Evolutionary conservation across 2,113 vertebrate genomes (phyloP).

Genomic region (Chloropsis hardwickii): DNA sequence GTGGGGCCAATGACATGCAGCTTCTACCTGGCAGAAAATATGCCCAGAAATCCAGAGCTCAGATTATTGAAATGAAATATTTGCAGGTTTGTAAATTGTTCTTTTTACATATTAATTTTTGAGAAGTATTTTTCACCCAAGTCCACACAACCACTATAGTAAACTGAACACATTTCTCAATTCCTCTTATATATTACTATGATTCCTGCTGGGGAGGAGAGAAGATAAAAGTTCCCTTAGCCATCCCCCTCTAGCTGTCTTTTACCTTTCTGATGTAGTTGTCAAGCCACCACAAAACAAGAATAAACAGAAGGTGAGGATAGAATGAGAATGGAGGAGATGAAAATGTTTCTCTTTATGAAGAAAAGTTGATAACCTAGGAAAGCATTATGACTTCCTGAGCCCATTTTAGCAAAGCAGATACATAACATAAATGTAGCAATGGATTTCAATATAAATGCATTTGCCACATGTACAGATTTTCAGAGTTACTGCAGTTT

Average conservation of each 20-base stretch:
- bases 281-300: neutral
- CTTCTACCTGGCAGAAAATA: neutral
- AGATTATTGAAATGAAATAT: neutral
- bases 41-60: neutral
- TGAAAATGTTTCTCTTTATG: neutral
- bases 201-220: rapidly evolving
- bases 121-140: neutral
- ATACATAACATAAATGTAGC: neutral
- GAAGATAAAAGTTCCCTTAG: neutral
- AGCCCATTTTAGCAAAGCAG: neutral
- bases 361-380: neutral
- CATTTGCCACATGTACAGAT: neutral
- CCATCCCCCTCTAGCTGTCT: neutral
- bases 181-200: neutral
- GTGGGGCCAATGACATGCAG: neutral
- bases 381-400: neutral
- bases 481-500: neutral
- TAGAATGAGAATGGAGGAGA: neutral
- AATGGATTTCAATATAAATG: neutral
- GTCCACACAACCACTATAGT: neutral
- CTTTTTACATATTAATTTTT: neutral
- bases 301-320: neutral
- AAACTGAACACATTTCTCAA: neutral
- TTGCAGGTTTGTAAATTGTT: neutral
- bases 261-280: neutral